Percentiles rank a stretch among this genome's conserved stretches.
These are phyloP conservation scores for Pantala flavescens DNA, from an alignment of 1,140 invertebrate species.

Conservation along the genomic window DNA sequence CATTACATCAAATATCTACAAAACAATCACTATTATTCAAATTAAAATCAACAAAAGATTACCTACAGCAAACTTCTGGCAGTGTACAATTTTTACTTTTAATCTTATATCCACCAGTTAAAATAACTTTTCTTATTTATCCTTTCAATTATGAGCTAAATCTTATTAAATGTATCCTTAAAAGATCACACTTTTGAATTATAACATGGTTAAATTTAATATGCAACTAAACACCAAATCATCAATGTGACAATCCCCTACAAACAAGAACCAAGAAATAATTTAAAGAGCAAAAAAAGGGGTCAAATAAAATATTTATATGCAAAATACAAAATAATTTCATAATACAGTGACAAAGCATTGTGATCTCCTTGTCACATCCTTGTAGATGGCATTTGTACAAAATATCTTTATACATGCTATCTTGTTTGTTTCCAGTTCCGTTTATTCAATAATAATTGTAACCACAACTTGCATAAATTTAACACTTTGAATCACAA, in stretches of 20 bases:
- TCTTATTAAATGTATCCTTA: too few species aligned
- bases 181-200: too few species aligned
- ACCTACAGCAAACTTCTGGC: not conserved
- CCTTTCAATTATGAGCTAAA: too few species aligned
- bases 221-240: too few species aligned
- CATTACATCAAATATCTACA: slow-evolving; percentile 5
- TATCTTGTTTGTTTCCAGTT: slow-evolving; percentile 1
- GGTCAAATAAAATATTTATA: not conserved
- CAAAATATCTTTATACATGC: not conserved
- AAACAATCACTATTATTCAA: not conserved
- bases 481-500: slow-evolving; percentile 1
- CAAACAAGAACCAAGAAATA: not conserved
- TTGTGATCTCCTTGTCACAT: not conserved
- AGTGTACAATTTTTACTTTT: slow-evolving; percentile 2
- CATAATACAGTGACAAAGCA: not conserved
- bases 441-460: slow-evolving; percentile 2
- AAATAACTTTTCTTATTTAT: too few species aligned
- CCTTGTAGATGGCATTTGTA: not conserved
- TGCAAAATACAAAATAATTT: not conserved
- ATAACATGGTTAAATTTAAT: too few species aligned
- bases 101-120: not conserved
- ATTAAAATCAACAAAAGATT: not conserved
- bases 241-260: not conserved
- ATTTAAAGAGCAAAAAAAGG: not conserved
- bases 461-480: slow-evolving; percentile 7